phyloP scores from a whole-genome alignment of 2,113 vertebrate species.

The Myanophis thanlyinensis region DNA sequence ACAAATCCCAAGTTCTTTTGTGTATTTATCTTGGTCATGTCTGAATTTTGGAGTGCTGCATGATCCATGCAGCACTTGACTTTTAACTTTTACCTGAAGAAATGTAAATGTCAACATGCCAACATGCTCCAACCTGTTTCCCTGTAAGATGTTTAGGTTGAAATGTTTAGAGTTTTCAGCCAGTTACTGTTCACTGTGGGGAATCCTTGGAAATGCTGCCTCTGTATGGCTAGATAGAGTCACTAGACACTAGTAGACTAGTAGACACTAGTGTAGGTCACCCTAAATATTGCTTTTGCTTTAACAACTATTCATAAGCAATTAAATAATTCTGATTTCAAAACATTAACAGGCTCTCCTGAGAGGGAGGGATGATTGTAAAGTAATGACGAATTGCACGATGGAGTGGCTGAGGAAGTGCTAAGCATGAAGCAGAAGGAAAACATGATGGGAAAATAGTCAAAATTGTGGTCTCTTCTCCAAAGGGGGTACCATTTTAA shows the following conservation, averaged over 20 bases:
- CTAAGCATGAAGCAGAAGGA: neutral
- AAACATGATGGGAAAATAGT: conserved; percentile 6
- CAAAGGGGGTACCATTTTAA: conserved; percentile 21
- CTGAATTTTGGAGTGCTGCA: neutral
- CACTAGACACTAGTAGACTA: neutral
- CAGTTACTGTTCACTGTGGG: neutral
- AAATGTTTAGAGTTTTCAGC: neutral
- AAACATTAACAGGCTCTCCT: neutral
- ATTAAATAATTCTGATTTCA: neutral
- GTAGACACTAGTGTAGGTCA: neutral
- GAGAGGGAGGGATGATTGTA: neutral
- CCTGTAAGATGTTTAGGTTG: neutral
- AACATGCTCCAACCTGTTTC: neutral
- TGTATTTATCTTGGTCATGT: neutral
- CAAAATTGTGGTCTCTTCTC: conserved; percentile 12
- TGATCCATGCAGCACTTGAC: neutral
- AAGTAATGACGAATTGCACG: neutral
- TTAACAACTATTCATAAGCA: neutral
- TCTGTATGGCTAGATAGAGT: neutral
- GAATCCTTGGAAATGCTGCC: neutral
- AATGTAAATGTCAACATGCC: neutral
- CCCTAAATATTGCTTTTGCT: neutral
- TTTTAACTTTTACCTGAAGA: neutral
- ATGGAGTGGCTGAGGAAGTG: neutral
- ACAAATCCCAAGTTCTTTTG: neutral